These are phyloP conservation scores for Drosophila micromelanica DNA, from an alignment of 1,140 invertebrate genomes.

Conservation along the genomic window DNA sequence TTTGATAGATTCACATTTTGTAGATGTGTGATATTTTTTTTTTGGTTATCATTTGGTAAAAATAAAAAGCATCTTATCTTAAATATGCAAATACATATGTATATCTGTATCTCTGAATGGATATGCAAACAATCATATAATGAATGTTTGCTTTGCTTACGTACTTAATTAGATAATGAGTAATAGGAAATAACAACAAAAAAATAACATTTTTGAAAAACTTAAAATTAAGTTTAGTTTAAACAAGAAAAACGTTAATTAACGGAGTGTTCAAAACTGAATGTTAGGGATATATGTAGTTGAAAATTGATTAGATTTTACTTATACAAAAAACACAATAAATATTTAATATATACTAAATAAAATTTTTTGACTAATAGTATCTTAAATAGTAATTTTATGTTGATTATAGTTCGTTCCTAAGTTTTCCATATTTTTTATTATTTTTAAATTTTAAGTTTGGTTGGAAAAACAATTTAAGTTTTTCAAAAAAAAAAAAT, in stretches of 20 bases:
- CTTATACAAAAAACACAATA: too few species aligned
- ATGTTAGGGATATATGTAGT: too few species aligned
- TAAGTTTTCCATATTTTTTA: too few species aligned
- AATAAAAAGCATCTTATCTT: not conserved
- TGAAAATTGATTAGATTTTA: too few species aligned
- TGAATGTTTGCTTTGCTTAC: conserved; percentile 1
- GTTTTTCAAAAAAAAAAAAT: too few species aligned
- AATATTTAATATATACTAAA: too few species aligned
- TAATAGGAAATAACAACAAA: not conserved
- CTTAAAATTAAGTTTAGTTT: not conserved
- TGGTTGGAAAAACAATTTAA: too few species aligned
- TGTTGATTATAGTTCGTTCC: too few species aligned
- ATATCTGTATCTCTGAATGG: not conserved
- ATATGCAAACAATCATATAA: conserved; percentile 1
- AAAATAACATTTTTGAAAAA: not conserved
- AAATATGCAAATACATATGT: not conserved
- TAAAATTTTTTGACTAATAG: too few species aligned
- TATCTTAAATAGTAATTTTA: too few species aligned
- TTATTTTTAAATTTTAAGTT: too few species aligned
- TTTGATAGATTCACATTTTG: not conserved
- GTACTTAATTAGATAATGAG: conserved; percentile 5
- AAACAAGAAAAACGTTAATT: not conserved
- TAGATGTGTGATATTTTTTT: not conserved
- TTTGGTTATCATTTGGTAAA: conserved; percentile 4
- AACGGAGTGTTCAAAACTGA: not conserved